Conservation (phyloP, 2,113 vertebrate genomes). For the Nanorana parkeri region DNA sequence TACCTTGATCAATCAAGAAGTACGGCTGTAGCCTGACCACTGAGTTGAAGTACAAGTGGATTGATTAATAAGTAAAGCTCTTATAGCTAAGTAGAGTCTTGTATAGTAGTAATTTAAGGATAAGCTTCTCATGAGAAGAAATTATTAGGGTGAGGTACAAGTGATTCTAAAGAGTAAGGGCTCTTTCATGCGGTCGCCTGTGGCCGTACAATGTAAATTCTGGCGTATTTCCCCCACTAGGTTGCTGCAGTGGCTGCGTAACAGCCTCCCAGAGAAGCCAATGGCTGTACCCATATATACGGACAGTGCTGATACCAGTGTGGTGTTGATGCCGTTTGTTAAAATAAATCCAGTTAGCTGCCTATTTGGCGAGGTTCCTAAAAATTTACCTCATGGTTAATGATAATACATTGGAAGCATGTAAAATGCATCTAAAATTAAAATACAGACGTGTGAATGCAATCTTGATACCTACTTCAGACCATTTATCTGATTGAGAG, state of each 20-base stretch:
- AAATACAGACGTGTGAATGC: background rate
- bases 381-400: background rate
- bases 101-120: background rate
- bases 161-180: background rate
- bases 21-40: background rate
- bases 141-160: background rate
- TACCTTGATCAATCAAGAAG: background rate
- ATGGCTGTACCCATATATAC: too few relatives aligned
- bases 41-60: background rate
- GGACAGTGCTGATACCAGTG: too few relatives aligned
- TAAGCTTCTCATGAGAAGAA: background rate
- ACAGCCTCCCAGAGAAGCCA: too few relatives aligned
- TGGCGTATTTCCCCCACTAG: too few relatives aligned
- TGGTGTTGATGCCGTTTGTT: too few relatives aligned
- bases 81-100: background rate
- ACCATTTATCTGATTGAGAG: background rate
- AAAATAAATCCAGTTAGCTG: too few relatives aligned
- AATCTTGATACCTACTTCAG: background rate
- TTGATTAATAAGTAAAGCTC: background rate
- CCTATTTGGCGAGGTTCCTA: too few relatives aligned
- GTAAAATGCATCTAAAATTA: background rate
- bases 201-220: too few relatives aligned
- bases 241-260: too few relatives aligned
- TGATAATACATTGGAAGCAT: background rate
- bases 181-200: too few relatives aligned